Evolutionary conservation across 2,888 invertebrate genomes (phyloP), one percentile per base, ranked within the genome.

Genomic region (Aproaerema taeniolella): DNA sequence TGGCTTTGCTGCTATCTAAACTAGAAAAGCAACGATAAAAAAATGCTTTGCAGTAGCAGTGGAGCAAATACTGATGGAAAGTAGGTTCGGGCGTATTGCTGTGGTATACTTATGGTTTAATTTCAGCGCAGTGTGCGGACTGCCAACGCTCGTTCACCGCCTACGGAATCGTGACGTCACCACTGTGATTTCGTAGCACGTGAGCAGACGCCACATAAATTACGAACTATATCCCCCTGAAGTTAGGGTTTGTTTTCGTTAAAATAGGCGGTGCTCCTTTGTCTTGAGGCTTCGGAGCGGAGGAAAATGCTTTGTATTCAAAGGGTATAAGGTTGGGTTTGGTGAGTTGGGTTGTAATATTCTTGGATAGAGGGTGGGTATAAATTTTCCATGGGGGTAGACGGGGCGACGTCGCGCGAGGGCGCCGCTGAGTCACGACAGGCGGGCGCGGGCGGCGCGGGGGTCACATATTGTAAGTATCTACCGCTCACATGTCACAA

Each of bases 301-400:
- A 43, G 55, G 47, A 68, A 66, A 77, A 55, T 55, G 63, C 54
- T 56, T 67, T 64, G 56, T 82, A 69, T 63, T 53, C 47, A 49
- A 44, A 42, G 35, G 53, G 34, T 12, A 44, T 61, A 75, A 60
- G 70, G 76, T 69, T 58, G 59, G 63, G 49, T 75, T 75, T 39
- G 55, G 41, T 17, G 46, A 53, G 46, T 31, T 38, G 49, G 56
- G 46, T 52, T 53, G 64, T 75, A 77, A 83, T 80, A 74, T 81
- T 81, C 82, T 82, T 80, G 69, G 72, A 58, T 59, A 68, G 75
- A 76, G 83, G 83, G 85, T 79, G 79, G 85, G 81, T 85, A 86
- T 86, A 86, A 85, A 86, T 86, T 86, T 85, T 85, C 71, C 67
- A 83, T 81, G 83, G 85, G 75, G 85, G 85, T 70, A 85, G 85